phyloP scores from a whole-genome alignment of 2,113 vertebrate species.

The Craseonycteris thonglongyai region DNA sequence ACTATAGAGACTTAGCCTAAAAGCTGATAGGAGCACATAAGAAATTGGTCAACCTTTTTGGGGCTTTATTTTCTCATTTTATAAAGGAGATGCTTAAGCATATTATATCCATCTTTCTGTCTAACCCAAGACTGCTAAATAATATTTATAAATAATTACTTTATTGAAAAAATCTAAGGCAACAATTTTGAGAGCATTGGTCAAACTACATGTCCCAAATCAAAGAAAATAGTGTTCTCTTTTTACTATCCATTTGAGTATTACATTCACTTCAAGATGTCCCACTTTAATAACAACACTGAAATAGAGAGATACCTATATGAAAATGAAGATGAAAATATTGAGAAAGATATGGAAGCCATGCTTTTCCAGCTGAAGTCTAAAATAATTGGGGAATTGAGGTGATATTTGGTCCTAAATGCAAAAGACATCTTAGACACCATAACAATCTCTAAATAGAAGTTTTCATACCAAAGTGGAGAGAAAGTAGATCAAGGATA shows the following conservation, averaged over 20 bases:
- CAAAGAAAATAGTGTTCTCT: background rate
- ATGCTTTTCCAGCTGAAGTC: background rate
- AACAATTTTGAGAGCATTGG: background rate
- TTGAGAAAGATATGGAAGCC: background rate
- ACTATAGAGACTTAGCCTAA: background rate
- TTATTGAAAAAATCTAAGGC: background rate
- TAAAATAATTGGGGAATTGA: background rate
- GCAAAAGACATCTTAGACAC: background rate
- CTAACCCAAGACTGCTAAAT: background rate
- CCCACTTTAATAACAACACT: background rate
- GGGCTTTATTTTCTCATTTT: background rate
- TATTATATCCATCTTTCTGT: background rate
- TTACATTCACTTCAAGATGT: background rate
- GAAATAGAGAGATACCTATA: background rate
- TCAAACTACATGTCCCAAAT: background rate
- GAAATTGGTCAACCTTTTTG: background rate
- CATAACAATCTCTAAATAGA: background rate
- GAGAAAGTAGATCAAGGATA: background rate
- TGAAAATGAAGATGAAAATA: background rate
- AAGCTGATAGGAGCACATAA: background rate
- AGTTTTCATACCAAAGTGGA: background rate
- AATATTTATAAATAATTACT: constrained; percentile 1
- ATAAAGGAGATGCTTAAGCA: background rate
- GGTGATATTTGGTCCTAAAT: background rate
- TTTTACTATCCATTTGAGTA: background rate